phyloP scores from a whole-genome alignment of 2,797 vertebrate genomes.

The Cryptoprocta ferox region DNA sequence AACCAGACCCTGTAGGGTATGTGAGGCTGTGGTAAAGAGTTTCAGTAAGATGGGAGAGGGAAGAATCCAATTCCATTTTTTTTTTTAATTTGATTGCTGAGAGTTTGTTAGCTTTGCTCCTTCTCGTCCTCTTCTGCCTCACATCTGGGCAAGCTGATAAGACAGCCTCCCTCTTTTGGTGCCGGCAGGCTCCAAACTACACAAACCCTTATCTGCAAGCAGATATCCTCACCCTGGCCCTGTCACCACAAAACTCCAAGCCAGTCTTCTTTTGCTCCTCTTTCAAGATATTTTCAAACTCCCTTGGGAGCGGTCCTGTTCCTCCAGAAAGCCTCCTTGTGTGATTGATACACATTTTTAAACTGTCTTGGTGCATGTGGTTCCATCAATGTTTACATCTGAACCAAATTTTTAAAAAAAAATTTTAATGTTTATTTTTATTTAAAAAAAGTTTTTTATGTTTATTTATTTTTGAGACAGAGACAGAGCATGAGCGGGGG shows the following conservation, averaged over 20 bases:
- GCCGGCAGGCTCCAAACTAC: neutral
- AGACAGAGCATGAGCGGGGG: too few species aligned
- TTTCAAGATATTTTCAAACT: neutral
- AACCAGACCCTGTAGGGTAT: neutral
- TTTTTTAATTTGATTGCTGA: neutral
- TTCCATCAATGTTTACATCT: neutral
- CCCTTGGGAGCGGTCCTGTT: neutral
- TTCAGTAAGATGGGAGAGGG: neutral
- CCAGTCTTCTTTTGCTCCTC: neutral
- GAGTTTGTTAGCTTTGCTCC: neutral
- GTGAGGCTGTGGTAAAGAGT: neutral
- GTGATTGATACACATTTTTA: neutral
- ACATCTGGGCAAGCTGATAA: neutral
- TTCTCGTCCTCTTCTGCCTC: neutral
- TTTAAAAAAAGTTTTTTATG: too few species aligned
- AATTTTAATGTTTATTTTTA: too few species aligned
- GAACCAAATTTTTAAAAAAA: neutral
- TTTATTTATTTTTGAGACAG: too few species aligned
- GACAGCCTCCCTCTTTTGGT: neutral
- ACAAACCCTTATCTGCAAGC: neutral
- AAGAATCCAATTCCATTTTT: neutral
- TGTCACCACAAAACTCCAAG: neutral
- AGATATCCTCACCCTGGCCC: neutral
- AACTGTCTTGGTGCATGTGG: neutral
- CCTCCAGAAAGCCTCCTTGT: neutral